A percentile compares a stretch with the other conserved stretches of the same genome.
Evolutionary conservation across 1,140 invertebrate genomes (phyloP).

Genomic region (Liolophura sinensis): DNA sequence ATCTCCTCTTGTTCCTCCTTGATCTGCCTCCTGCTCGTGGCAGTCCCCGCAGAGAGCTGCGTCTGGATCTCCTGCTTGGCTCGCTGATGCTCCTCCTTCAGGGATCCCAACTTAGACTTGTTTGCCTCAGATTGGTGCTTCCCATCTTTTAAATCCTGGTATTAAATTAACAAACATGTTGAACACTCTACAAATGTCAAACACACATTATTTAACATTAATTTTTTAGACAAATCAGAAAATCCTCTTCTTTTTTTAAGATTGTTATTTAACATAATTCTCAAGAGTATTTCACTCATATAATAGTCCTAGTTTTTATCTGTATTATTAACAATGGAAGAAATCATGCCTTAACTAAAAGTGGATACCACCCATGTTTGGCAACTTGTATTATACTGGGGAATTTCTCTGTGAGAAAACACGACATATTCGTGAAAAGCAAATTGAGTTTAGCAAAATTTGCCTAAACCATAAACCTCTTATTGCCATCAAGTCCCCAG

Average conservation of each 20-base stretch:
- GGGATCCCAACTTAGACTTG: constrained; percentile 31
- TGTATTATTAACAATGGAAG: too few relatives aligned
- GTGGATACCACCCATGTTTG: too few relatives aligned
- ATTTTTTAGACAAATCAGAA: not conserved
- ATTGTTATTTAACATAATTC: not conserved
- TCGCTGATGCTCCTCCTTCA: constrained; percentile 49
- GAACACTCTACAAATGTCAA: not conserved
- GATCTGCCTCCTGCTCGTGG: constrained; percentile 62
- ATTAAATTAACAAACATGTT: constrained; percentile 5
- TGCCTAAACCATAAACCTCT: too few relatives aligned
- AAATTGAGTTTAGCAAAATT: too few relatives aligned
- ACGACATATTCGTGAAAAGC: too few relatives aligned
- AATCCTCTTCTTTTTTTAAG: not conserved
- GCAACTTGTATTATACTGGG: too few relatives aligned
- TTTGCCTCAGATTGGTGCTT: constrained; percentile 51
- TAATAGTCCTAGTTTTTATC: too few relatives aligned
- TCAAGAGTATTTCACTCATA: too few relatives aligned
- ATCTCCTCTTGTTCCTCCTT: too few relatives aligned
- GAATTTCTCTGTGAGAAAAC: too few relatives aligned
- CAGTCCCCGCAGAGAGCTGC: constrained; percentile 43
- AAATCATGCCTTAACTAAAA: too few relatives aligned
- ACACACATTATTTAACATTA: not conserved
- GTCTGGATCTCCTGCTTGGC: constrained; percentile 49
- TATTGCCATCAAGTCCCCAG: too few relatives aligned
- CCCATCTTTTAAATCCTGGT: constrained; percentile 51